Base-by-base conservation (phyloP, 2,797 vertebrate genomes). In the Petrocephalus schoutedeni region DNA sequence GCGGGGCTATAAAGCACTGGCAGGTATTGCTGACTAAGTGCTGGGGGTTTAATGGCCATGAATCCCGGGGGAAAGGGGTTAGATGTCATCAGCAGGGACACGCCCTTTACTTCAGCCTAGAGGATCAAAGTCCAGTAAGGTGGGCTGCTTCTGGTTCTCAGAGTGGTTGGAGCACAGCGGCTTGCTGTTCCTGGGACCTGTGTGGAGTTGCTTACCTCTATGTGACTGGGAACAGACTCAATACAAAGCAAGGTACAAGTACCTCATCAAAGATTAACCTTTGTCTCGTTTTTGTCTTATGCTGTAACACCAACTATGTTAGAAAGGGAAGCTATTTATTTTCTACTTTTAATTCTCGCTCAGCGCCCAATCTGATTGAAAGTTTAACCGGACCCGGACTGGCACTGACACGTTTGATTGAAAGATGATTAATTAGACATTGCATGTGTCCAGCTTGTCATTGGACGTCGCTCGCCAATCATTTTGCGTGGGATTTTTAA, bases 61-160 rank as follows among this genome's bases (percentile, higher is more conserved):
- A 82, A 54, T 57, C 19, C 59, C 1, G 16, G 49, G 28, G 51
- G 4, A 32, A 36, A 51, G 49, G 87, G 57, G 56, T 36, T 51
- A 12, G 51, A 41, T 74, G 8, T 8, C 16, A 64, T n/a, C 56
- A 59, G 21, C 45, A 54, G 19, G 9, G 41, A 82, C 88, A 89
- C 89, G 82, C 91, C 91, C 90, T 64, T 85, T 16, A 88, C 61
- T 74, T 84, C 85, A 86, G 85, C 54, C 85, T 36, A 77, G 58
- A 57, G 21, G 89, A 84, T 71, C 71, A 87, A 92, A 90, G 90
- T 91, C 89, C 90, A 84, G 19, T 32, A 36, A 12, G 5, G 8
- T 54, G 67, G 82, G 45, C 21, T 32, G 16, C 77, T 28, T 82
- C 28, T 23, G 23, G 28, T 53, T 89, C 7, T 23, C 23, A 12